Conservation (phyloP, 2,797 vertebrate species). For the Glyptemys insculpta region DNA sequence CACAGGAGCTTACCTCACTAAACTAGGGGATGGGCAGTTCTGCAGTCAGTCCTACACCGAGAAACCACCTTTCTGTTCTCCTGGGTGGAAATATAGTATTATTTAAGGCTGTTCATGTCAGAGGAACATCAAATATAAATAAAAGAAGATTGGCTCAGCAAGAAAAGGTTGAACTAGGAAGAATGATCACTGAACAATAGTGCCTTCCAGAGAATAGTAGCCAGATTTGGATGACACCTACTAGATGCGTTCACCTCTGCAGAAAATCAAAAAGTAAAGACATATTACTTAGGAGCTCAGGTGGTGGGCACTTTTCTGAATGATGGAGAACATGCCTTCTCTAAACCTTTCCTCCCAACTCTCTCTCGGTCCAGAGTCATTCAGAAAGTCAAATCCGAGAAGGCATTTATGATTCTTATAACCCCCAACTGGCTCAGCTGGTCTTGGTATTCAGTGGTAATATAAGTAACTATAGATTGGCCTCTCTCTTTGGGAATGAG, state of each 20-base stretch:
- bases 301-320: neutral
- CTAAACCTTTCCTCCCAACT: neutral
- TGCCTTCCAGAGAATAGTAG: neutral
- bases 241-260: neutral
- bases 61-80: neutral
- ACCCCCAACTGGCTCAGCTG: neutral
- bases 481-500: neutral
- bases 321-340: neutral
- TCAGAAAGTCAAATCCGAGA: neutral
- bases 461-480: neutral
- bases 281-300: neutral
- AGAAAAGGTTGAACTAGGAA: neutral
- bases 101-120: neutral
- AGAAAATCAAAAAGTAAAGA: neutral
- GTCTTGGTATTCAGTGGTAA: neutral
- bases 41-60: neutral
- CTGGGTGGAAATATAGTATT: neutral
- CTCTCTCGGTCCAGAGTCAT: neutral
- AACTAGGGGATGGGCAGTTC: neutral
- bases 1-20: neutral
- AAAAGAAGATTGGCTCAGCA: neutral
- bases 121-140: neutral
- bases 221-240: accelerated
- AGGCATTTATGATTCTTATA: neutral
- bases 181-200: accelerated